Base-by-base conservation (phyloP, 2,797 vertebrate species). In the Pseudomugil gertrudae region DNA sequence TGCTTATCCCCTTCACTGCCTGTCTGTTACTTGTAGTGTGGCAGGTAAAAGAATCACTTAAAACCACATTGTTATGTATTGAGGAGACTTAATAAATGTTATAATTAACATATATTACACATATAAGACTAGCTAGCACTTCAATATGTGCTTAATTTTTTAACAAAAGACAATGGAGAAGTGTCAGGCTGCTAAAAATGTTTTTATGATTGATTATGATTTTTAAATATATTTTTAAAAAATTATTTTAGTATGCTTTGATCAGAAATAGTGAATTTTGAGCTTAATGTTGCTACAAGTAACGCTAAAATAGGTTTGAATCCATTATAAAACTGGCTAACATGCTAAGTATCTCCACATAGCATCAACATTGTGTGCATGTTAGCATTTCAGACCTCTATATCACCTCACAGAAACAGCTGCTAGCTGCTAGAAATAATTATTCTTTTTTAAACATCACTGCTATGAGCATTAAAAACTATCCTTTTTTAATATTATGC, bases 21-120 rank as follows among this genome's bases (percentile, higher is more conserved):
- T 89, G 87, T 59, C 57, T 87, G 40, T 26, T 79, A 38, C 62
- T 92, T 43, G 23, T 92, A 4, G 36, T 86, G 29, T 92, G 89
- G 87, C 67, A 88, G 87, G 92, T 93, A 69, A 32, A 27, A 35
- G 10, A 45, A 58, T 3, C 17, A 2, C 23, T 30, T 32, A 33
- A 23, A 9, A 21, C 27, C 2, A 4, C 21, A 14, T 48, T 29
- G 6, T 7, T 30, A 54, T 30, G 35, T 24, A 6, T 9, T 13
- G 7, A 47, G 9, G n/a, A 24, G 21, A 48, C 21, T 4, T 48
- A 2, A 27, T 8, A 19, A 6, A 52, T 29, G 27, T 10, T 5
- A 19, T 5, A 26, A 56, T 29, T 9, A 36, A 26, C 7, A 14
- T n/a, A 26, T 36, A n/a, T 23, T 27, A 32, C 2, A n/a, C 8